Percentiles rank a stretch among this genome's conserved stretches.
Evolutionary conservation across 2,113 vertebrate genomes (phyloP).

Genomic region (Urocolius indicus): DNA sequence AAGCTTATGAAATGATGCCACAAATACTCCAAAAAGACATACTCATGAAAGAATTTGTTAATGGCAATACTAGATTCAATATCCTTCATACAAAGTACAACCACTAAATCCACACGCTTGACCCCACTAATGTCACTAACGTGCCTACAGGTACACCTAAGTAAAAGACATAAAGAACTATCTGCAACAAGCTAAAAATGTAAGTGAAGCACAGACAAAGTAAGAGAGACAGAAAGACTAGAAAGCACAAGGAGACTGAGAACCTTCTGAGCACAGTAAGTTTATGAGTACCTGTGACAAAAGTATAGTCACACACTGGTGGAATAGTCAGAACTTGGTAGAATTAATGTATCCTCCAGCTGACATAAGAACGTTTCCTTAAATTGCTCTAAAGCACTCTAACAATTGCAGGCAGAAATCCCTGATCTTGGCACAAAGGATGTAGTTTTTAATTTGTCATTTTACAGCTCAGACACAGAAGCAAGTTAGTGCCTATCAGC

Average conservation of each 20-base stretch:
- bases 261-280: neutral
- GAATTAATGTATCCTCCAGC: neutral
- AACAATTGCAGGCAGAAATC: neutral
- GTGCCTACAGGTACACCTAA: neutral
- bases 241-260: neutral
- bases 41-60: neutral
- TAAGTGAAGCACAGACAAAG: neutral
- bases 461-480: conserved; percentile 5
- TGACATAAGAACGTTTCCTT: neutral
- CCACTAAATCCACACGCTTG: neutral
- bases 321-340: neutral
- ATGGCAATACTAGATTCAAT: neutral
- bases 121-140: neutral
- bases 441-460: conserved; percentile 13
- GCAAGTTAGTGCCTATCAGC: neutral
- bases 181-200: neutral
- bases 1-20: neutral
- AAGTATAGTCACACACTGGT: neutral
- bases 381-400: neutral
- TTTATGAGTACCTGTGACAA: neutral
- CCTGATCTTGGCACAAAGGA: neutral
- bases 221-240: neutral
- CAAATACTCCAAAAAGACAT: neutral
- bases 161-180: neutral
- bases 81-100: neutral